phyloP scores from a whole-genome alignment of 2,797 vertebrate genomes.

The Chelon labrosus region DNA sequence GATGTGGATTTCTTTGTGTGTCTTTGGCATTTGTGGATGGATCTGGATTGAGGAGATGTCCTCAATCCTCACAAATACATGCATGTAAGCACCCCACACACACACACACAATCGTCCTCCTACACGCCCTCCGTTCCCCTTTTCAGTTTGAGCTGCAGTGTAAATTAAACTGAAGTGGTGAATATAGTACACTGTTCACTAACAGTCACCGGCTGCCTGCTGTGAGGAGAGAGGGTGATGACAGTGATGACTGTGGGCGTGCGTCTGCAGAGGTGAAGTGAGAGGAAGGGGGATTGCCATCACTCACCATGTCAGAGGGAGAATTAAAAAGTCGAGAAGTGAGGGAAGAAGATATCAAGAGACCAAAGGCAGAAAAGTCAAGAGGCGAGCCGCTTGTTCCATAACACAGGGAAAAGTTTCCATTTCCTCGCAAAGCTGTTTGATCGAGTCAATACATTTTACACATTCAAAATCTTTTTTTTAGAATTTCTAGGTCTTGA shows the following conservation, averaged over 20 bases:
- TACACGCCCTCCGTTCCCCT: constrained; percentile 43
- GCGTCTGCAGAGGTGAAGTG: constrained; percentile 10
- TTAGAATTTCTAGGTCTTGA: background rate
- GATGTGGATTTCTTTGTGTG: constrained; percentile 28
- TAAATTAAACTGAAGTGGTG: constrained; percentile 62
- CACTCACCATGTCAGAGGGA: constrained; percentile 28
- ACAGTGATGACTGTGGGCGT: constrained; percentile 38
- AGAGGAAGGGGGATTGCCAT: constrained; percentile 23
- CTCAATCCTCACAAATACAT: constrained; percentile 65
- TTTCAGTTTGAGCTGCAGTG: constrained; percentile 58
- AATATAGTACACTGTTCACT: constrained; percentile 60
- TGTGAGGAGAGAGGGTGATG: constrained; percentile 39
- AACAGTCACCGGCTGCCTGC: constrained; percentile 54
- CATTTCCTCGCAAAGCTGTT: background rate
- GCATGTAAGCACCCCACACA: constrained; percentile 47
- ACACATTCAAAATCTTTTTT: background rate
- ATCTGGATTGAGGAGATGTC: constrained; percentile 63
- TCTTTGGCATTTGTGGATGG: constrained; percentile 30
- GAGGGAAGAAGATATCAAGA: constrained; percentile 20
- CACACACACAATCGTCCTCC: constrained; percentile 44
- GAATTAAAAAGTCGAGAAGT: constrained; percentile 11
- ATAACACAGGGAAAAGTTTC: constrained; percentile 9
- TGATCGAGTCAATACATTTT: background rate
- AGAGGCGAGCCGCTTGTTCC: background rate
- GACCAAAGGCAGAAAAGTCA: background rate